phyloP scores from a whole-genome alignment of 2,113 vertebrate genomes.

The Condylura cristata region DNA sequence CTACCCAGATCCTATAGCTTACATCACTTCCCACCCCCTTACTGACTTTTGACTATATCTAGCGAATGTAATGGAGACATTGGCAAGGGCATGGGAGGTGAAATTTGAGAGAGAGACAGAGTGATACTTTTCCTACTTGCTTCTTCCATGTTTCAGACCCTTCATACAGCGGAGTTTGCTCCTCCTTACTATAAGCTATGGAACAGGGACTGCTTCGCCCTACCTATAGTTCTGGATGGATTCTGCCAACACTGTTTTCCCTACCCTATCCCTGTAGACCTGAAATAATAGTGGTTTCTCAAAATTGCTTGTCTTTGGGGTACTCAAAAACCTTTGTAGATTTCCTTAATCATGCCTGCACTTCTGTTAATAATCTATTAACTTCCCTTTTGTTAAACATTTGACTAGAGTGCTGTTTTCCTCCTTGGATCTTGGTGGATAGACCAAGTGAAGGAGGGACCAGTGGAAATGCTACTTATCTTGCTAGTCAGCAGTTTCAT shows the following conservation, averaged over 20 bases:
- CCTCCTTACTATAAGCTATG: not conserved
- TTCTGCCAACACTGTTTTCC: not conserved
- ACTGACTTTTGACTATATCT: not conserved
- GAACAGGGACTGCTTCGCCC: too few relatives aligned
- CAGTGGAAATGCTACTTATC: not conserved
- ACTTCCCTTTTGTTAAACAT: not conserved
- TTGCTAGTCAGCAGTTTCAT: not conserved
- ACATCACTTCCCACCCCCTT: not conserved
- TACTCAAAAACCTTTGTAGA: not conserved
- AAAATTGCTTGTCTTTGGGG: not conserved
- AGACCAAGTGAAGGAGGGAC: not conserved
- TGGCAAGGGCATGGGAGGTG: not conserved
- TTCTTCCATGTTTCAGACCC: not conserved
- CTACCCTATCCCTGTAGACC: not conserved
- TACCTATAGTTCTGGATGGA: not conserved
- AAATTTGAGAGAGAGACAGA: not conserved
- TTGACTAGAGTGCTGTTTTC: not conserved
- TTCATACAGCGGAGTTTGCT: not conserved
- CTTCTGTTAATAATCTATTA: not conserved
- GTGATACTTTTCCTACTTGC: not conserved
- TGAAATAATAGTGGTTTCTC: not conserved
- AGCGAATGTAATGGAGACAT: not conserved
- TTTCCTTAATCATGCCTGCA: not conserved
- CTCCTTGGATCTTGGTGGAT: not conserved
- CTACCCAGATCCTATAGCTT: not conserved